phyloP scores from a whole-genome alignment of 2,888 invertebrate species.

The Tipula helvola region DNA sequence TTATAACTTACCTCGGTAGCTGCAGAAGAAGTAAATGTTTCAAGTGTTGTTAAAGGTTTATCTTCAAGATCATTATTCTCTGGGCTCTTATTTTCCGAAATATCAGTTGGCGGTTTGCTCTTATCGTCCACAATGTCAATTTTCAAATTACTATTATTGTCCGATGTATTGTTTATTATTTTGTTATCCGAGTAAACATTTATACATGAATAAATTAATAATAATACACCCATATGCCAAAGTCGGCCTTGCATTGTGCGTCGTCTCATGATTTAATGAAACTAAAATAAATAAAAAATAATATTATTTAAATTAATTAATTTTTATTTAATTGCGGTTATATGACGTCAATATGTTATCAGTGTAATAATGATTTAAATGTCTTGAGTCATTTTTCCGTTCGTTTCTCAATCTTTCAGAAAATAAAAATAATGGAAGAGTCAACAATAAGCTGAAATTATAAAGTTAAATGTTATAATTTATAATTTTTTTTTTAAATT shows the following conservation, averaged over 20 bases:
- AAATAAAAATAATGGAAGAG: too few species aligned
- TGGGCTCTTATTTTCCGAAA: background rate
- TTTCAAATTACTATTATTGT: background rate
- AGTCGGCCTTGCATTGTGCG: conserved; percentile 44
- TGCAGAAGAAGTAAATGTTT: background rate
- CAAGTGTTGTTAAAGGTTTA: background rate
- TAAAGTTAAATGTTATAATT: too few species aligned
- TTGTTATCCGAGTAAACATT: conserved; percentile 37
- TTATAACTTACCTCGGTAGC: background rate
- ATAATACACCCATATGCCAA: conserved; percentile 51
- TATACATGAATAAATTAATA: conserved; percentile 53
- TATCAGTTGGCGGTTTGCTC: conserved; percentile 15
- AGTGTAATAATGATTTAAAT: background rate
- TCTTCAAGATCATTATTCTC: background rate
- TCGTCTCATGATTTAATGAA: background rate
- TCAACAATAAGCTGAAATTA: too few species aligned
- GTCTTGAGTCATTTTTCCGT: too few species aligned
- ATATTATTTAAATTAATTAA: background rate
- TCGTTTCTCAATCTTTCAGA: too few species aligned
- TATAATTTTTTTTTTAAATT: too few species aligned
- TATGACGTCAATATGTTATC: background rate
- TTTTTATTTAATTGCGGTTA: background rate
- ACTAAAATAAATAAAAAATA: background rate
- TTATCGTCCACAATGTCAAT: background rate
- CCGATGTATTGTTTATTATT: background rate